Evolutionary conservation across 1,140 invertebrate genomes (phyloP), one percentile per base, ranked within the genome.

Genomic region (Drosophila nigromelanica): DNA sequence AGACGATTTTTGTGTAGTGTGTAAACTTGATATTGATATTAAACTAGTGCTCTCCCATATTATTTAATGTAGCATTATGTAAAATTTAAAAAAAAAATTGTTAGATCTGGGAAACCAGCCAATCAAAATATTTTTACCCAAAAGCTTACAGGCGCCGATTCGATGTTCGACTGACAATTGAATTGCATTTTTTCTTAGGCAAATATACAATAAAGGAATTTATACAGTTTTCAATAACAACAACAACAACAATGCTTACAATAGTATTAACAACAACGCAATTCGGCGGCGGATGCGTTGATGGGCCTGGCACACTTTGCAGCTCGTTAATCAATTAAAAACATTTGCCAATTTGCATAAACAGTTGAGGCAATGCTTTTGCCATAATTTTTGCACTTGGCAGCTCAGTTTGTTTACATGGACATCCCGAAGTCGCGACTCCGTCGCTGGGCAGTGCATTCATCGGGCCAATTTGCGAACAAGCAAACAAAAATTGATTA

Each of bases 401-500:
- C 4, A 39, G 39, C 30, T 33, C 61, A 33, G 39, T 64, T 80
- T 80, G 73, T 73, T 76, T 83, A 80, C 76, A 76, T 73, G 27
- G 58, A 12, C 11, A 12, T 27, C 27, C 27, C 27, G 27, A 27
- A 5, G 27, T 5, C 27, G 27, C 27, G 27, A 24, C 21, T 1
- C 3, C 21, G 21, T 24, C 27, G 5, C 14, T 35, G 24, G 21
- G 30, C 42, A 30, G 21, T 48, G 24, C 21, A 24, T 24, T 24
- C 21, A 37, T 18, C 63, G 42, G 55, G 27, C 18, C 60, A 48
- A 66, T 67, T 79, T 77, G 80, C 58, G 47, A 74, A 76, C 62
- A 73, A 47, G 80, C 60, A 61, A 67, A 76, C 64, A 62, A 51
- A 68, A 89, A 89, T 87, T 87, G 83, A 87, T 87, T 87, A 87